phyloP scores from a whole-genome alignment of 2,888 invertebrate genomes.

The Chaetoderma sp. region DNA sequence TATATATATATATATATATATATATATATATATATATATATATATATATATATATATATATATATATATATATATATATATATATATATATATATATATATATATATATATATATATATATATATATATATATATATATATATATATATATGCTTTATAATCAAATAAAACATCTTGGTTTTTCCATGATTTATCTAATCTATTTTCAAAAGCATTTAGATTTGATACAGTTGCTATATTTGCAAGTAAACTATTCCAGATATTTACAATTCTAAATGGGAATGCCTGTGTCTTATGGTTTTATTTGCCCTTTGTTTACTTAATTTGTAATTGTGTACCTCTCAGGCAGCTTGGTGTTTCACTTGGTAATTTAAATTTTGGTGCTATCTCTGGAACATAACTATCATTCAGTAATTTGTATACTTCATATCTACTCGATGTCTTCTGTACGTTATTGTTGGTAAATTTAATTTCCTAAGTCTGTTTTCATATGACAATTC shows the following conservation, averaged over 20 bases:
- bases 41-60: not conserved
- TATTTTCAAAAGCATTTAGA: no score
- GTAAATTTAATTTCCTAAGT: no score
- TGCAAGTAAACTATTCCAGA: no score
- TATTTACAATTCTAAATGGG: no score
- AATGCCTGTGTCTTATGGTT: no score
- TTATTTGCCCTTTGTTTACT: no score
- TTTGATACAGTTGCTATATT: not conserved
- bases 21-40: slow-evolving; percentile 2
- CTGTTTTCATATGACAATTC: no score
- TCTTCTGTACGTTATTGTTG: no score
- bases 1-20: slow-evolving; percentile 1
- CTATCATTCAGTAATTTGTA: no score
- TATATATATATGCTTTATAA: no score
- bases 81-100: slow-evolving; percentile 7
- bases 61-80: slow-evolving; percentile 1
- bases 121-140: slow-evolving; percentile 15
- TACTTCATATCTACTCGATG: not conserved
- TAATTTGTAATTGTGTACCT: not conserved
- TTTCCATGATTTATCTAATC: no score
- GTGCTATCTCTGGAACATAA: not conserved
- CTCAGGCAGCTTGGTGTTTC: not conserved
- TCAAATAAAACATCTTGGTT: no score
- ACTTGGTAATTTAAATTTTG: not conserved
- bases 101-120: slow-evolving; percentile 4